Conservation (phyloP, 2,113 vertebrate species). For the Ammodytes marinus region DNA sequence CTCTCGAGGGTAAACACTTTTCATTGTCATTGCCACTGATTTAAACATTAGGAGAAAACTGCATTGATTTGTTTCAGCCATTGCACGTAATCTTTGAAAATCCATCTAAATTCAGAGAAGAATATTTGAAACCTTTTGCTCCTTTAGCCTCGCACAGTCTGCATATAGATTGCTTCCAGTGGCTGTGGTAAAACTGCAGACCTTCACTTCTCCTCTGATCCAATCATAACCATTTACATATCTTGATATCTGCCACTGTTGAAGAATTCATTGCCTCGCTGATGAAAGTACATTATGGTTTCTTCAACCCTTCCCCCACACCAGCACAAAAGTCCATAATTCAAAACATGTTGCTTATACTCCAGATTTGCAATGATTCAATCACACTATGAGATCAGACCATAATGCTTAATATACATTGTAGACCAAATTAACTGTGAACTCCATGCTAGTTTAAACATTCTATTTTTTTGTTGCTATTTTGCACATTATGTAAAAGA, state of each 20-base stretch:
- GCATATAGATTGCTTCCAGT: not conserved
- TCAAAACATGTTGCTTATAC: no score
- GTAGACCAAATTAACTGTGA: not conserved
- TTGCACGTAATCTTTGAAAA: not conserved
- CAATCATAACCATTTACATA: not conserved
- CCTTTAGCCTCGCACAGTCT: not conserved
- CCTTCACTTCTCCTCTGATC: not conserved
- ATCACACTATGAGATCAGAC: no score
- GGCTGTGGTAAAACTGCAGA: not conserved
- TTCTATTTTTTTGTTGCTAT: not conserved
- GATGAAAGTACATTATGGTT: not conserved
- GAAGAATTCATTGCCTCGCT: not conserved
- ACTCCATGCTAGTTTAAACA: not conserved
- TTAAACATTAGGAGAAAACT: not conserved
- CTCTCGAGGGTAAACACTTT: constrained; percentile 10
- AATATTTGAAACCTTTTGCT: not conserved
- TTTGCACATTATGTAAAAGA: not conserved
- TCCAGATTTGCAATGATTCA: no score
- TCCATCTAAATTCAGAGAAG: not conserved
- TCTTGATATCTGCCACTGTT: not conserved
- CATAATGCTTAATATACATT: not conserved
- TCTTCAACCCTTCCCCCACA: not conserved
- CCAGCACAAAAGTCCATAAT: no score
- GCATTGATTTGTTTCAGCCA: not conserved
- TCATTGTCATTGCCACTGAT: not conserved